Conservation (phyloP, 2,888 invertebrate genomes). For the Leptinotarsa tumamoca region DNA sequence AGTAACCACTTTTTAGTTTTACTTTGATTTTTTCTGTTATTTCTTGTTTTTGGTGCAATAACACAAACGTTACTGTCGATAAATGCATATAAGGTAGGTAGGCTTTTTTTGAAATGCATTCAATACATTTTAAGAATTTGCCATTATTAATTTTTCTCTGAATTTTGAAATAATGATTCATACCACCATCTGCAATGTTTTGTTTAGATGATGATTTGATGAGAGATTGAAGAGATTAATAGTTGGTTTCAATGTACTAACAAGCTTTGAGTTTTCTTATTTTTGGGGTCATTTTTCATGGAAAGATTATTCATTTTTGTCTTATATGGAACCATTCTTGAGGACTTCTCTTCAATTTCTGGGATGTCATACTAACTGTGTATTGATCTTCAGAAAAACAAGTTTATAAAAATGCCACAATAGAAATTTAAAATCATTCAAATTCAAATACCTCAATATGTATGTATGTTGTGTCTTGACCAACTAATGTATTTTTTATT, state of each 20-base stretch:
- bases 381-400: too few species aligned
- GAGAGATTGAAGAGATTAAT: not conserved
- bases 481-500: too few species aligned
- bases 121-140: not conserved
- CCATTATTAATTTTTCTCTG: not conserved
- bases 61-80: not conserved
- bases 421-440: too few species aligned
- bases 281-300: not conserved
- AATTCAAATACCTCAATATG: too few species aligned
- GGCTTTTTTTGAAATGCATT: not conserved
- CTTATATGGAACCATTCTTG: too few species aligned
- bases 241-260: not conserved
- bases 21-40: not conserved
- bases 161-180: constrained; percentile 4
- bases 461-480: too few species aligned
- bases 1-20: too few species aligned
- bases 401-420: too few species aligned
- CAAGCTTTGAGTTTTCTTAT: not conserved
- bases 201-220: not conserved
- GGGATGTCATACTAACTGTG: too few species aligned
- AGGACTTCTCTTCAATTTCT: too few species aligned
- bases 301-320: not conserved
- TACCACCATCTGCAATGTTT: not conserved
- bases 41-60: not conserved
- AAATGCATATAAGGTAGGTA: not conserved